These are phyloP conservation scores for Serripes groenlandicus DNA, from an alignment of 2,888 invertebrate genomes.

Conservation along the genomic window DNA sequence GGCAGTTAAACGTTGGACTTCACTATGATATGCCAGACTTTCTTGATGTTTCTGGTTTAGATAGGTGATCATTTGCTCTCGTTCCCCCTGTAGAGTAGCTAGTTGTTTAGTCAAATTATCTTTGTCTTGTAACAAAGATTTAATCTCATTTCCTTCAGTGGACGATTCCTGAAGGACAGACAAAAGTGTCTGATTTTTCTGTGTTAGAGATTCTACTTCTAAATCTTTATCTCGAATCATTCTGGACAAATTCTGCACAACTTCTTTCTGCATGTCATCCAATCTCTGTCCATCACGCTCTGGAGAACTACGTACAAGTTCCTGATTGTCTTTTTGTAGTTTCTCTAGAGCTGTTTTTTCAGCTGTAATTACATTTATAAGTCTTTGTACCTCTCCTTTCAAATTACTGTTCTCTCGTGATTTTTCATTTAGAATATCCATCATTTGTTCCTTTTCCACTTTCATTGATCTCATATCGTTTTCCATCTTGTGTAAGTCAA, in stretches of 20 bases:
- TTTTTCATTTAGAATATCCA: conserved; percentile 86
- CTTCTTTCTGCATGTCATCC: conserved; percentile 86
- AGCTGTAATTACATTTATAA: conserved; percentile 85
- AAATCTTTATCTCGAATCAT: conserved; percentile 86
- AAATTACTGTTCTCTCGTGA: conserved; percentile 85
- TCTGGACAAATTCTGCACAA: conserved; percentile 85
- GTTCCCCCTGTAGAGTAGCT: conserved; percentile 88
- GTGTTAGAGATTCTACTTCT: conserved; percentile 86
- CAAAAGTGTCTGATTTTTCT: conserved; percentile 85
- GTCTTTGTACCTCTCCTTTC: conserved; percentile 85
- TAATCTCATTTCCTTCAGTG: conserved; percentile 71
- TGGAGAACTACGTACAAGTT: conserved; percentile 67
- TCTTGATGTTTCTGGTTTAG: conserved; percentile 94
- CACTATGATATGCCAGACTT: conserved; percentile 93
- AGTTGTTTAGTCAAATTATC: conserved; percentile 88
- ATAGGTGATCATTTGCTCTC: conserved; percentile 86
- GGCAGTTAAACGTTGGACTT: conserved; percentile 91
- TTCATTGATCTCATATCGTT: conserved; percentile 79
- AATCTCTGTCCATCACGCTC: conserved; percentile 83
- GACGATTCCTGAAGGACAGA: conserved; percentile 84
- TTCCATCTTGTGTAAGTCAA: conserved; percentile 81
- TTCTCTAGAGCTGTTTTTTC: conserved; percentile 85
- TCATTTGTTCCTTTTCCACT: conserved; percentile 85
- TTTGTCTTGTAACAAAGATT: conserved; percentile 79
- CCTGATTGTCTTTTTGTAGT: conserved; percentile 84